Evolutionary conservation across 2,888 invertebrate species (phyloP).

Genomic region (Pachydiplax longipennis): DNA sequence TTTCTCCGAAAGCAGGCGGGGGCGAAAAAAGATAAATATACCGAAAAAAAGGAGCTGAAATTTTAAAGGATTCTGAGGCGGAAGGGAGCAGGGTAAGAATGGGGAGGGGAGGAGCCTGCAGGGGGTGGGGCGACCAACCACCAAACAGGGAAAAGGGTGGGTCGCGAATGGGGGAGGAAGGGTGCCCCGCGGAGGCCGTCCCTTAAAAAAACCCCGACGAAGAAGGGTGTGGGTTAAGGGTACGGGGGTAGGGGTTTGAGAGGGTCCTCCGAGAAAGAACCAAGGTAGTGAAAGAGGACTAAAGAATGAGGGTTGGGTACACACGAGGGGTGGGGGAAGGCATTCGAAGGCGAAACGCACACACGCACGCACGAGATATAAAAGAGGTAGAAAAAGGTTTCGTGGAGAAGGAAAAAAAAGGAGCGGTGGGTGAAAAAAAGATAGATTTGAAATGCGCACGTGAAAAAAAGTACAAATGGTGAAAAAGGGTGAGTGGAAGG

Average conservation of each 20-base stretch:
- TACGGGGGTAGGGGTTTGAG: neutral
- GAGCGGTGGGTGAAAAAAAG: neutral
- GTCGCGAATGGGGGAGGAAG: neutral
- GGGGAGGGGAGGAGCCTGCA: neutral
- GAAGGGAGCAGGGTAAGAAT: neutral
- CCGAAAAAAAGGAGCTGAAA: conserved; percentile 3
- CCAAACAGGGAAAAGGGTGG: neutral
- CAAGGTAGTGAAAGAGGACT: neutral
- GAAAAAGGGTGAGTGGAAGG: neutral
- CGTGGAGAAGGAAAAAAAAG: neutral
- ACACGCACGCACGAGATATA: neutral
- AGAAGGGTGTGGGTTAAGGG: neutral
- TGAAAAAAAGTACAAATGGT: conserved; percentile 9
- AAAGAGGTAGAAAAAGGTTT: neutral
- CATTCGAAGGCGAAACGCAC: neutral
- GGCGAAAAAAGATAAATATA: neutral
- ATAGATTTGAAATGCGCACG: conserved; percentile 32
- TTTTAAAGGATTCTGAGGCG: conserved; percentile 7
- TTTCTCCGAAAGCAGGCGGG: neutral
- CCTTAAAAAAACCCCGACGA: neutral
- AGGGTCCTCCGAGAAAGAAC: neutral
- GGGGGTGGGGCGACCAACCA: conserved; percentile 21
- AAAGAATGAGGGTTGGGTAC: neutral
- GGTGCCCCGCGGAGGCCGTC: neutral
- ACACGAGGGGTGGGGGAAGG: neutral